These are phyloP conservation scores for Bombus pascuorum DNA, from an alignment of 1,140 invertebrate species.

Conservation along the genomic window DNA sequence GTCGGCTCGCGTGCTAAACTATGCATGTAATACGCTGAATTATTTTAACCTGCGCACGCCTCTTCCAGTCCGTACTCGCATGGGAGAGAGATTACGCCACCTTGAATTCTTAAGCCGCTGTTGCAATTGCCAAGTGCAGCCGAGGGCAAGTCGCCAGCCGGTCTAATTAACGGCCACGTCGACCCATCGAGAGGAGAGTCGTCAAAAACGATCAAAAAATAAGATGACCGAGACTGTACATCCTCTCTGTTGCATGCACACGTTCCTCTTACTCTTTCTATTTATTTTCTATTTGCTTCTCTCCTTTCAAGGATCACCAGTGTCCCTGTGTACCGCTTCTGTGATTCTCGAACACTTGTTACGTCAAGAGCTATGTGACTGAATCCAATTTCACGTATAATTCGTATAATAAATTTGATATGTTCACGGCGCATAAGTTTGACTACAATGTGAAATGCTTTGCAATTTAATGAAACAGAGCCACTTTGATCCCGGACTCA, in stretches of 20 bases:
- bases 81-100: constrained; percentile 38
- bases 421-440: constrained; percentile 1
- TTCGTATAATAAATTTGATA: background rate
- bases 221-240: background rate
- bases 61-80: constrained; percentile 19
- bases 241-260: constrained; percentile 19
- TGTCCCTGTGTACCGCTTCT: no score
- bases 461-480: background rate
- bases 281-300: background rate
- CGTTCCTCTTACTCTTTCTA: background rate
- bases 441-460: no score
- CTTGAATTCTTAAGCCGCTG: constrained; percentile 46
- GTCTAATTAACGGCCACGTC: constrained; percentile 54
- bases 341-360: constrained; percentile 2
- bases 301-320: background rate
- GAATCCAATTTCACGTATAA: constrained; percentile 24
- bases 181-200: constrained; percentile 29
- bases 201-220: constrained; percentile 37
- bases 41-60: constrained; percentile 55
- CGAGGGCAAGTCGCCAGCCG: constrained; percentile 42
- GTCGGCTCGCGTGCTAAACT: constrained; percentile 62
- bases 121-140: constrained; percentile 47
- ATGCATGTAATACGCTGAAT: constrained; percentile 69
- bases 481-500: background rate
- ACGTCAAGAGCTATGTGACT: background rate